phyloP scores from a whole-genome alignment of 2,113 vertebrate genomes.

The Gambusia holbrooki region DNA sequence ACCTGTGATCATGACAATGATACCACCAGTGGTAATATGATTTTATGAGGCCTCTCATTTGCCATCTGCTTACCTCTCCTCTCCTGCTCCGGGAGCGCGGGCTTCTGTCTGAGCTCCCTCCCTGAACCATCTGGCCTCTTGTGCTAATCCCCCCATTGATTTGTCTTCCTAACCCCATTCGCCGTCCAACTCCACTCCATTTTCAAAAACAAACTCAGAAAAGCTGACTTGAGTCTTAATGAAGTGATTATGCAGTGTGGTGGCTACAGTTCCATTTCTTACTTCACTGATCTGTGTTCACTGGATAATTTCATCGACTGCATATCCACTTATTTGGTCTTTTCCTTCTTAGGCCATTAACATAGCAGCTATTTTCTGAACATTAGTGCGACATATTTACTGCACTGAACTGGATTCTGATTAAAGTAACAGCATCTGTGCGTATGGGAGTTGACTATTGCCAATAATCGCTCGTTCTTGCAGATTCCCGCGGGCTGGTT shows the following conservation, averaged over 20 bases:
- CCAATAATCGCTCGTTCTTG: too few relatives aligned
- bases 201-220: background rate
- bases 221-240: background rate
- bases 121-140: conserved; percentile 71
- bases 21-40: conserved; percentile 72
- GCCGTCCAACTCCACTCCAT: conserved; percentile 14
- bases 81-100: conserved; percentile 46
- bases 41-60: conserved; percentile 76
- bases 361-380: background rate
- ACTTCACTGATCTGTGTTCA: background rate
- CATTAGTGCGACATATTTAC: background rate
- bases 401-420: too few relatives aligned
- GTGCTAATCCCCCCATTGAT: conserved; percentile 51
- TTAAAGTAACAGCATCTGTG: too few relatives aligned
- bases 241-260: background rate
- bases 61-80: conserved; percentile 72
- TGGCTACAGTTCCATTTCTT: background rate
- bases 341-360: background rate
- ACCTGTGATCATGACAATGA: conserved; percentile 70
- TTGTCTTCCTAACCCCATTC: conserved; percentile 32
- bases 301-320: background rate
- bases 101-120: conserved; percentile 59
- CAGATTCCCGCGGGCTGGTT: too few relatives aligned
- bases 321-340: background rate
- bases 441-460: too few relatives aligned